Conservation (phyloP, 2,113 vertebrate genomes). For the Colistium nudipinnis region DNA sequence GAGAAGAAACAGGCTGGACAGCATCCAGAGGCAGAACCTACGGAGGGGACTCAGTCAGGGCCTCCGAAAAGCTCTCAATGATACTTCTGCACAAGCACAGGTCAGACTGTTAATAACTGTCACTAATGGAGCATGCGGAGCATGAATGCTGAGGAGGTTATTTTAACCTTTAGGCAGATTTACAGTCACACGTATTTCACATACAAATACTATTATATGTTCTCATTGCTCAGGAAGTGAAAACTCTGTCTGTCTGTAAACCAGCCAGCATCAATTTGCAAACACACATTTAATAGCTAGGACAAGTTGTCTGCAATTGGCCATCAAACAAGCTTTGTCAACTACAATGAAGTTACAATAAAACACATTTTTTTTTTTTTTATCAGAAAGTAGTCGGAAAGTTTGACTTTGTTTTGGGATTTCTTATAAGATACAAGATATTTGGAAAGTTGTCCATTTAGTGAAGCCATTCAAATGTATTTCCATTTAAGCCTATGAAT, state of each 20-base stretch:
- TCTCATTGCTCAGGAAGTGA: neutral
- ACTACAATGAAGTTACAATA: too few species aligned
- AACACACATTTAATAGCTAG: neutral
- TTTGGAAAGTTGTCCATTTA: neutral
- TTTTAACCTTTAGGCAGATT: neutral
- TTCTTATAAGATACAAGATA: neutral
- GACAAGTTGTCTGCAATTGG: neutral
- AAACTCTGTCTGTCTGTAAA: neutral
- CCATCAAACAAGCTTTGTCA: neutral
- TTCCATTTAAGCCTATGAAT: neutral
- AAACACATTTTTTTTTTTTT: too few species aligned
- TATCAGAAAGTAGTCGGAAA: too few species aligned
- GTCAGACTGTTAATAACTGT: slow-evolving; percentile 76
- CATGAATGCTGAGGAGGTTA: neutral
- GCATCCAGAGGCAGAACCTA: slow-evolving; percentile 87
- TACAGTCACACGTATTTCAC: neutral
- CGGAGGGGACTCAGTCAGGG: slow-evolving; percentile 89
- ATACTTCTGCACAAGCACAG: slow-evolving; percentile 85
- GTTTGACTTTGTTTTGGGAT: too few species aligned
- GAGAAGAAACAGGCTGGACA: slow-evolving; percentile 86
- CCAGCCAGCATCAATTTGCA: neutral
- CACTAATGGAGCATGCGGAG: neutral
- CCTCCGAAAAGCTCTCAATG: slow-evolving; percentile 89
- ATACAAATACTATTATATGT: neutral
- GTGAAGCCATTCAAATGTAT: neutral